Evolutionary conservation across 2,888 invertebrate species (phyloP).

Genomic region (Andrena chrysosceles): DNA sequence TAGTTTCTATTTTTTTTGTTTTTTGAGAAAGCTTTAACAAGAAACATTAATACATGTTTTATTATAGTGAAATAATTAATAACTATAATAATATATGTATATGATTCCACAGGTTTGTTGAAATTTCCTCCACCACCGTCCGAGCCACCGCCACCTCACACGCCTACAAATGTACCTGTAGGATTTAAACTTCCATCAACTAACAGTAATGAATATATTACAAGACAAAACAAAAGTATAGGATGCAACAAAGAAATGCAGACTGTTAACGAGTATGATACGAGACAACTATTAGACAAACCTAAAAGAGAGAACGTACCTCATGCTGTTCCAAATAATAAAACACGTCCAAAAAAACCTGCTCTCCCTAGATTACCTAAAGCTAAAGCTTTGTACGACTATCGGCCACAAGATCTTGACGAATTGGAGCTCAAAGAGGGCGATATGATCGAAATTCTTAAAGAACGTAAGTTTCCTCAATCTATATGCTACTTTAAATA

Average conservation of each 20-base stretch:
- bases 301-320: constrained; percentile 20
- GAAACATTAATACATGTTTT: too few relatives aligned
- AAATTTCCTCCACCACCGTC: constrained; percentile 85
- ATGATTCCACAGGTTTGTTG: constrained; percentile 68
- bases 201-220: constrained; percentile 58
- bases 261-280: constrained; percentile 44
- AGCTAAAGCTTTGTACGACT: constrained; percentile 87
- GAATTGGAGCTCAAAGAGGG: constrained; percentile 88
- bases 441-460: constrained; percentile 87
- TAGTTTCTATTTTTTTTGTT: background rate
- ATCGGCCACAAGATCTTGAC: constrained; percentile 89
- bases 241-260: constrained; percentile 57
- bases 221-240: constrained; percentile 25
- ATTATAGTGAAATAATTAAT: background rate
- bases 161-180: constrained; percentile 72
- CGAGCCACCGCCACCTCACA: constrained; percentile 84
- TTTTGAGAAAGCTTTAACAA: background rate
- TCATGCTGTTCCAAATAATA: constrained; percentile 33
- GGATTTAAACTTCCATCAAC: constrained; percentile 78
- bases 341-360: constrained; percentile 84
- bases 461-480: constrained; percentile 85
- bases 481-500: background rate
- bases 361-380: constrained; percentile 82
- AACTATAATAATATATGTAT: background rate
- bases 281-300: constrained; percentile 11